A percentile compares a stretch with the other conserved stretches of the same genome.
These are phyloP conservation scores for Neoniphon sammara DNA, from an alignment of 2,797 vertebrate genomes.

Conservation along the genomic window DNA sequence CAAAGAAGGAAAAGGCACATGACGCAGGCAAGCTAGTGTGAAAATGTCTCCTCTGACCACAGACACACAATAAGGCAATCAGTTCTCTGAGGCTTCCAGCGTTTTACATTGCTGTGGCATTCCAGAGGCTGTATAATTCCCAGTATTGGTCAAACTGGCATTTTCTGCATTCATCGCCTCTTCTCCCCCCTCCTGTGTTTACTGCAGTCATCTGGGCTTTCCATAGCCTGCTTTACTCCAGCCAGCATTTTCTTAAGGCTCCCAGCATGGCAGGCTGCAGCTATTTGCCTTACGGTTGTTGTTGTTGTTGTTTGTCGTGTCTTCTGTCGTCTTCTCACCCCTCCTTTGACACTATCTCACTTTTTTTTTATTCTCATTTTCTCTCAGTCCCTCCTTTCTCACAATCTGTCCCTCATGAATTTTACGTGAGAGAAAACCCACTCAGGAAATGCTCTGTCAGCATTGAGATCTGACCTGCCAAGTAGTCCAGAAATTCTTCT, in stretches of 20 bases:
- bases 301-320: slow-evolving; percentile 35
- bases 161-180: slow-evolving; percentile 48
- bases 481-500: slow-evolving; percentile 38
- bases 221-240: slow-evolving; percentile 2
- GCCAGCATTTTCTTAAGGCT: slow-evolving; percentile 9
- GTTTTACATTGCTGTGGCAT: slow-evolving; percentile 61
- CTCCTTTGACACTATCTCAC: background rate
- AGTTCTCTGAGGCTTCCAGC: slow-evolving; percentile 44
- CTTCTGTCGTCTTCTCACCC: slow-evolving; percentile 37
- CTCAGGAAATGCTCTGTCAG: slow-evolving; percentile 50
- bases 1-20: slow-evolving; percentile 42
- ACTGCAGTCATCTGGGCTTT: slow-evolving; percentile 31
- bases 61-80: slow-evolving; percentile 47
- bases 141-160: slow-evolving; percentile 63
- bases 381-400: slow-evolving; percentile 17
- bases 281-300: slow-evolving; percentile 22
- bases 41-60: slow-evolving; percentile 58
- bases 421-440: slow-evolving; percentile 36
- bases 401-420: slow-evolving; percentile 11
- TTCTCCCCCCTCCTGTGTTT: slow-evolving; percentile 29
- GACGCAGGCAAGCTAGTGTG: slow-evolving; percentile 47
- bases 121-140: slow-evolving; percentile 61
- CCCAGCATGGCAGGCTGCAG: slow-evolving; percentile 32
- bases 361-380: background rate
- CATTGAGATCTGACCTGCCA: slow-evolving; percentile 41